A percentile compares a stretch with the other conserved stretches of the same genome.
Evolutionary conservation across 2,113 vertebrate genomes (phyloP).

Genomic region (Patagioenas fasciata): DNA sequence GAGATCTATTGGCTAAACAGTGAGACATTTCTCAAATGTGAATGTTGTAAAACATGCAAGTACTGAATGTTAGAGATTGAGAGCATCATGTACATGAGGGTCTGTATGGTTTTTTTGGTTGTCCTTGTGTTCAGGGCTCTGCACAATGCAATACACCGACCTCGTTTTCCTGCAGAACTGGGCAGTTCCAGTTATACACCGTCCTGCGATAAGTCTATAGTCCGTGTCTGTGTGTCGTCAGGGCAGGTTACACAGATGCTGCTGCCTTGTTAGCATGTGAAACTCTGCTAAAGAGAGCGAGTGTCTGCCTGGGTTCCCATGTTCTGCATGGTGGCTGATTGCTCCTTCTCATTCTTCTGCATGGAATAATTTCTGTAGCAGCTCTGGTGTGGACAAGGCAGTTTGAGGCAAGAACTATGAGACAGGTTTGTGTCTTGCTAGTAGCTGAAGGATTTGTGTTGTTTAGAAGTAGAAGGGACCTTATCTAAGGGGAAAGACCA

Average conservation of each 20-base stretch:
- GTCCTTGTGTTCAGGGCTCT: not conserved
- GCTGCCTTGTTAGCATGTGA: not conserved
- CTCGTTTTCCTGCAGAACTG: not conserved
- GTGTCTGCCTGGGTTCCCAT: fast-evolving
- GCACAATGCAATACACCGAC: not conserved
- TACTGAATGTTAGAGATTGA: fast-evolving
- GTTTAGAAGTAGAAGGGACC: not conserved
- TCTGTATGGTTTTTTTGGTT: fast-evolving
- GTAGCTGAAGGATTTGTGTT: not conserved
- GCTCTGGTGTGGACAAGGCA: fast-evolving
- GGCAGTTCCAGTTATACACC: not conserved
- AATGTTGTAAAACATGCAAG: not conserved
- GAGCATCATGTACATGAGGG: fast-evolving
- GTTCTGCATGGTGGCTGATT: fast-evolving
- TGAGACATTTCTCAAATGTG: not conserved
- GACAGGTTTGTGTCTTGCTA: not conserved
- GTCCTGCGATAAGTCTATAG: not conserved
- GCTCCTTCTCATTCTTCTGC: not conserved
- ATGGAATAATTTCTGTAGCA: not conserved
- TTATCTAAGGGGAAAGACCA: not conserved
- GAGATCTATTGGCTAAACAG: not conserved
- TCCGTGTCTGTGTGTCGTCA: not conserved
- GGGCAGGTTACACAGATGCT: not conserved
- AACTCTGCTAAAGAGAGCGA: not conserved
- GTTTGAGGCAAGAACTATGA: fast-evolving